Conservation (phyloP, 2,113 vertebrate species). For the Mesitornis unicolor region DNA sequence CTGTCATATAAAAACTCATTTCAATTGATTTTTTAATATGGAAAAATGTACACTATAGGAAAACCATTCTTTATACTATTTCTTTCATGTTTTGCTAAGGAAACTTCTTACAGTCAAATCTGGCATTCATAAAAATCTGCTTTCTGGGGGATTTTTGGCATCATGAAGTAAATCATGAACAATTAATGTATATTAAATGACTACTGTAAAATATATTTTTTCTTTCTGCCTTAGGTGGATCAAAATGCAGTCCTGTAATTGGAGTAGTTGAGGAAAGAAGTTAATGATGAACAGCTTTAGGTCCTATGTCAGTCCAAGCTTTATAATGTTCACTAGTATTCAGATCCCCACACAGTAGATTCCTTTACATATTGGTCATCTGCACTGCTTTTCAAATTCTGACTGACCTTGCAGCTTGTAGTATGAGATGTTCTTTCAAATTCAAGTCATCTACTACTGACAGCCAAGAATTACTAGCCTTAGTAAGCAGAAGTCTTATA, state of each 20-base stretch:
- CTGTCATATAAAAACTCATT: constrained; percentile 18
- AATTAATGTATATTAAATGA: constrained; percentile 5
- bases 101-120: neutral
- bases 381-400: neutral
- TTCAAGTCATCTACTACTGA: neutral
- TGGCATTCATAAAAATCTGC: neutral
- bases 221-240: neutral
- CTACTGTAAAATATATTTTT: neutral
- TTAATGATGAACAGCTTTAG: neutral
- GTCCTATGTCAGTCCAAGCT: neutral
- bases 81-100: constrained; percentile 1
- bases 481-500: neutral
- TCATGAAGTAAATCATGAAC: neutral
- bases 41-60: neutral
- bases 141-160: neutral
- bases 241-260: neutral
- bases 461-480: neutral
- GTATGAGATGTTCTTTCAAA: neutral
- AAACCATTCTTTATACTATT: neutral
- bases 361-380: neutral
- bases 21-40: constrained; percentile 51
- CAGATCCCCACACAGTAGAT: neutral
- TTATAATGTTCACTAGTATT: neutral
- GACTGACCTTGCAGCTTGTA: neutral
- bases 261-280: neutral